Evolutionary conservation across 2,888 invertebrate genomes (phyloP).

Genomic region (Xanthorhoe designata): DNA sequence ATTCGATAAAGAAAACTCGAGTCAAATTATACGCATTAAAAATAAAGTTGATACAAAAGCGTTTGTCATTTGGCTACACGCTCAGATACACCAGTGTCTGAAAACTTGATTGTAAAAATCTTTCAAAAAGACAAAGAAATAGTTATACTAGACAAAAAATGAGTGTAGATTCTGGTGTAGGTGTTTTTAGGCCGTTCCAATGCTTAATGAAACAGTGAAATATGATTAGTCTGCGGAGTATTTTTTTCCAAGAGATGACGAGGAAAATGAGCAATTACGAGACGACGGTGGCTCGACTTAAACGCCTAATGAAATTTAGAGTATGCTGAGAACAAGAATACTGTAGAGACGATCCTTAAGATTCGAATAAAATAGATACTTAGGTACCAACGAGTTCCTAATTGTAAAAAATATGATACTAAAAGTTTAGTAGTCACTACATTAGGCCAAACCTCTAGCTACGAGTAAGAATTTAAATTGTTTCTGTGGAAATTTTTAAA

Average conservation of each 20-base stretch:
- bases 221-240: conserved; percentile 54
- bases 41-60: too few species aligned
- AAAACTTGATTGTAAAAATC: too few species aligned
- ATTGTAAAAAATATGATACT: too few species aligned
- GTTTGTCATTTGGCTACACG: too few species aligned
- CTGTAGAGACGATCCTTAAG: conserved; percentile 52
- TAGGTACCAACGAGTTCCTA: too few species aligned
- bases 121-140: not conserved
- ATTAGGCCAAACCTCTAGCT: too few species aligned
- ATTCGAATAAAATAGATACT: not conserved
- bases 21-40: too few species aligned
- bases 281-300: conserved; percentile 78
- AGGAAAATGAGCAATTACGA: conserved; percentile 83
- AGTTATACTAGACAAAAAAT: not conserved
- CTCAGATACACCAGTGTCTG: too few species aligned
- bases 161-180: not conserved
- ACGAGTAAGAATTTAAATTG: too few species aligned
- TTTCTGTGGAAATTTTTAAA: too few species aligned
- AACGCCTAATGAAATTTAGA: conserved; percentile 84
- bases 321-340: conserved; percentile 69
- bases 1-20: not conserved
- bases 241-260: conserved; percentile 74
- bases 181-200: not conserved
- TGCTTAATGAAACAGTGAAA: conserved; percentile 41
- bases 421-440: too few species aligned